Base-by-base conservation (phyloP, 2,113 vertebrate genomes). In the Hoplias malabaricus region DNA sequence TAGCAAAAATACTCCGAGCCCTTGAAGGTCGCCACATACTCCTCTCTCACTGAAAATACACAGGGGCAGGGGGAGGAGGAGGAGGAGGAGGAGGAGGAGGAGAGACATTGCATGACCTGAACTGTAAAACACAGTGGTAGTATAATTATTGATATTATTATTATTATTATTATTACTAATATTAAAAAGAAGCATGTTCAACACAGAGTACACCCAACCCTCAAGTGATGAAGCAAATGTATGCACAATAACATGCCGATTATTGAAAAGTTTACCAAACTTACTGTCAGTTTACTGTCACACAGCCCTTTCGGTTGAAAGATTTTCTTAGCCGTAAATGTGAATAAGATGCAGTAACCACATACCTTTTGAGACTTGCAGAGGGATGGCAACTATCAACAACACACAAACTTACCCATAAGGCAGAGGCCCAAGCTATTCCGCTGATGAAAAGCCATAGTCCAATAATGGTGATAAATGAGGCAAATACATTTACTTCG, bases 1-100 rank as follows among this genome's bases (percentile, higher is more conserved):
- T 98, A 99, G 93, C 98, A 98, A 95, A 99, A 98, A 89, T 95
- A 99, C 93, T 99, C 98, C 3, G 98, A 99, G 89, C 98, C 98
- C 83, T 99, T 99, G 92, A 99, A 99, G 1, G 98, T 99, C 0
- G 98, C 98, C 48, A 99, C 96, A 8, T 96, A 96, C 86, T 99
- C 98, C 94, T 99, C 98, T 79, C 97, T 97, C 82, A 95, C 98
- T 99, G 89, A 42, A 80, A 78, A 42, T 59, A 78, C 9, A 82
- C 3, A 63, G 4, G 19, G 29, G 31, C 10, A 21, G 29, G 59
- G 62, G 57, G 66, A 63, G 69, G 79, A 53, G 31, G 25, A 43
- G 57, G 38, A 53, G 27, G 61, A 48, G 53, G 36, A 31, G 19
- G 29, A 33, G 40, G 19, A 34, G 19, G 29, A 48, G 8, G 79